Evolutionary conservation across 1,140 invertebrate genomes (phyloP), one percentile per base, ranked within the genome.

Genomic region (Apocrypta bakeri): DNA sequence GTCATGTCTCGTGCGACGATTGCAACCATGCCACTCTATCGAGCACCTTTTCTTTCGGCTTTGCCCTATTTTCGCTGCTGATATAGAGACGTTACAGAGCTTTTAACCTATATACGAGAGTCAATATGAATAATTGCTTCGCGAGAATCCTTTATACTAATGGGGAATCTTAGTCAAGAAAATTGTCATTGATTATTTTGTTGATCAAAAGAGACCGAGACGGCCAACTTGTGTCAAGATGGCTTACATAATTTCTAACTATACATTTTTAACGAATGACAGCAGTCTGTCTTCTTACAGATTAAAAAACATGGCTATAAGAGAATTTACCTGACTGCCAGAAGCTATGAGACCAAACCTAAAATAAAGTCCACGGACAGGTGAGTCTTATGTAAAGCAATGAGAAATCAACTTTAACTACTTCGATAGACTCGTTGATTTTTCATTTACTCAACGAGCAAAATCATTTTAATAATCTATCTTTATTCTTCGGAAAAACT

Each of bases 271-370:
- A 68, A 27, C 56, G 63, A 75, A 14, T 83, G 56, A 79, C 69
- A 79, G 17, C 37, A 31, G 72, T 68, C 29, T 82, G 56, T 63
- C 2, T 48, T 75, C 29, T 89, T 90, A 73, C 84, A 92, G 90
- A 85, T 92, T n/a, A 89, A 90, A 87, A 91, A 90, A 85, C 87
- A 90, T 77, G 87, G 86, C 31, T 87, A 81, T 75, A 85, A 88
- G 29, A 92, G 81, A 40, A 79, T 89, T 12, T 86, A 89, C 63
- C 61, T 89, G 14, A 87, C 85, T 24, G 85, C 86, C 12, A 89
- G 85, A 61, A 88, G 84, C 42, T 87, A 88, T 66, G 86, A 89
- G 37, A 85, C 87, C 33, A 85, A 85, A 31, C 29, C 87, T 29
- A 83, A 84, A 11, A 33, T 86, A 64, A 89, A 87, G 82, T 86